phyloP scores from a whole-genome alignment of 1,140 invertebrate species.

The Drosophila teissieri region DNA sequence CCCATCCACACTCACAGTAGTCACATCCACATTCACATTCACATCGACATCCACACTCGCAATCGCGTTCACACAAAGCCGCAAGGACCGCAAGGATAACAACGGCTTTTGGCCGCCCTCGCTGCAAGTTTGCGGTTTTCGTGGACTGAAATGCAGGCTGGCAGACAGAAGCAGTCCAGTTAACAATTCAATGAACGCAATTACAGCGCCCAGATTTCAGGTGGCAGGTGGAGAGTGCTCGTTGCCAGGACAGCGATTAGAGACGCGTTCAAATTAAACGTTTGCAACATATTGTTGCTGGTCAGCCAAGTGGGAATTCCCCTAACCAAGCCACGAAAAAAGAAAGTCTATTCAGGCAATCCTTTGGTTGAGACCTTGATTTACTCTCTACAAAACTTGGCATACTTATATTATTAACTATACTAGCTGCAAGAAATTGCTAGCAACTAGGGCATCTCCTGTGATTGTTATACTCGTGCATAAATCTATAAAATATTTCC shows the following conservation, averaged over 20 bases:
- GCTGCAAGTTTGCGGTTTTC: conserved; percentile 69
- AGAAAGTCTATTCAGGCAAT: conserved; percentile 13
- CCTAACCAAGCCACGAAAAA: background rate
- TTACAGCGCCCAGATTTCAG: conserved; percentile 53
- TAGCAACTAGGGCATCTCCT: too few relatives aligned
- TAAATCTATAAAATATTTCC: too few relatives aligned
- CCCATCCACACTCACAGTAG: conserved; percentile 3
- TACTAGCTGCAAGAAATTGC: background rate
- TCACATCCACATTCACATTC: conserved; percentile 5
- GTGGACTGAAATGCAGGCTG: conserved; percentile 40
- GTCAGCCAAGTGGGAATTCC: conserved; percentile 37
- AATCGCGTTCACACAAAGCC: conserved; percentile 17
- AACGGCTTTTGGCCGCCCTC: conserved; percentile 69
- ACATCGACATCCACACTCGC: conserved; percentile 4
- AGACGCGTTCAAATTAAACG: conserved; percentile 77
- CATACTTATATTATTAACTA: background rate
- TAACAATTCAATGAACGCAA: conserved; percentile 83
- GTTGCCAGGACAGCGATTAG: conserved; percentile 80
- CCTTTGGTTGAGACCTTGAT: background rate
- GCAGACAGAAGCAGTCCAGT: conserved; percentile 59
- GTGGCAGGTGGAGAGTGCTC: conserved; percentile 15
- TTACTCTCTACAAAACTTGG: background rate
- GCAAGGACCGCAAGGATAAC: conserved; percentile 71
- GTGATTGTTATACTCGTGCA: too few relatives aligned
- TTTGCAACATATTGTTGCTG: conserved; percentile 78